A percentile compares a stretch with the other conserved stretches of the same genome.
phyloP scores from a whole-genome alignment of 2,113 vertebrate genomes.

The Carassius gibelio region DNA sequence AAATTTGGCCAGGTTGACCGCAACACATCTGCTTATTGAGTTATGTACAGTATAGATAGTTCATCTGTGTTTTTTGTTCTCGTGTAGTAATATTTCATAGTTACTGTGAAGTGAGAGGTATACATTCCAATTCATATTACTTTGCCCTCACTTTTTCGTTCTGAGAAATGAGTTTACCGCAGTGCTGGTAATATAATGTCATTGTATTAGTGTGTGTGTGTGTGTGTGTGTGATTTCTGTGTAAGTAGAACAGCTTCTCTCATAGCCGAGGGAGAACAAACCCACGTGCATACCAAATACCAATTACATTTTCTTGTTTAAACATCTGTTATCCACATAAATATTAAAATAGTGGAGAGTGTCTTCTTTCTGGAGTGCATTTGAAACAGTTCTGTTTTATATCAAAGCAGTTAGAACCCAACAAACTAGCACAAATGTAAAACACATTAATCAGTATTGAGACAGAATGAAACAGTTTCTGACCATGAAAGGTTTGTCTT shows the following conservation, averaged over 20 bases:
- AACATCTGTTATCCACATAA: slow-evolving; percentile 9
- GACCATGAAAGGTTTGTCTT: not conserved
- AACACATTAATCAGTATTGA: not conserved
- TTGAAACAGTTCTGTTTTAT: not conserved
- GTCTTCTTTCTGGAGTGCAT: slow-evolving; percentile 1
- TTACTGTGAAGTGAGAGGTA: slow-evolving; percentile 1
- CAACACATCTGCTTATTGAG: not conserved
- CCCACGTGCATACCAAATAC: slow-evolving; percentile 35
- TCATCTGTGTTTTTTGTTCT: not conserved
- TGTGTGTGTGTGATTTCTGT: not conserved
- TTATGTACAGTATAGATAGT: not conserved
- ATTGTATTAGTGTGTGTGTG: not conserved
- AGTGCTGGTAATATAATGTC: not conserved
- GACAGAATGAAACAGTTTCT: not conserved
- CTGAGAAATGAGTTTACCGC: not conserved
- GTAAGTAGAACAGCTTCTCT: slow-evolving; percentile 34
- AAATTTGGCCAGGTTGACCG: not conserved
- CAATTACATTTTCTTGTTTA: slow-evolving; percentile 17
- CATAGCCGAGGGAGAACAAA: not conserved
- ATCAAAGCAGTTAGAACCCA: not conserved
- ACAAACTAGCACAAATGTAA: not conserved
- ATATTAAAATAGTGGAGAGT: slow-evolving; percentile 5
- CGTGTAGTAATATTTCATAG: not conserved
- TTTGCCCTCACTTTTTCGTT: not conserved
- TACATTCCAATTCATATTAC: not conserved